These are phyloP conservation scores for Cichlasoma orientale DNA, from an alignment of 2,797 vertebrate genomes.

Conservation along the genomic window DNA sequence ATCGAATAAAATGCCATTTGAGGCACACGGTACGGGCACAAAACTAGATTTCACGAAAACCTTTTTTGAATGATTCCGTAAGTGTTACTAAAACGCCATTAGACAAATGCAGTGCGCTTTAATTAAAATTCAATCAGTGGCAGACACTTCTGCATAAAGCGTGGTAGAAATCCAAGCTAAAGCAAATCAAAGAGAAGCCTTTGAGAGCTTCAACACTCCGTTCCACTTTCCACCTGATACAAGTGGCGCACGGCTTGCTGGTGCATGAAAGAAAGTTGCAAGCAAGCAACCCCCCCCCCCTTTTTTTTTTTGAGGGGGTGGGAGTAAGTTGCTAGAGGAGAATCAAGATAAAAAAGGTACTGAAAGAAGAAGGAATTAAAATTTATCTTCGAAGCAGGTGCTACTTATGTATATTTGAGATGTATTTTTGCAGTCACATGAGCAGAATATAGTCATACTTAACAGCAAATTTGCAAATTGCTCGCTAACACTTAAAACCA, in stretches of 20 bases:
- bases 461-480: background rate
- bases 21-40: background rate
- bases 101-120: background rate
- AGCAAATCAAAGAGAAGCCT: background rate
- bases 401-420: background rate
- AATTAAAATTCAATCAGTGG: background rate
- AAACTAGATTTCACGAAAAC: background rate
- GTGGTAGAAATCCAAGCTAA: background rate
- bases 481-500: background rate
- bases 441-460: background rate
- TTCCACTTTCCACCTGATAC: background rate
- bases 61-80: background rate
- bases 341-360: background rate
- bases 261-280: background rate
- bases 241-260: background rate
- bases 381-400: no score
- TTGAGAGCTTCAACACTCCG: background rate
- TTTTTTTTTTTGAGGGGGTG: background rate
- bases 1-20: background rate
- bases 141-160: background rate
- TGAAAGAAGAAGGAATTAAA: background rate
- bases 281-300: background rate
- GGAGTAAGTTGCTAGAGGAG: background rate
- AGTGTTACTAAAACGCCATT: background rate
- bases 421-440: background rate